Percentiles rank a stretch among this genome's conserved stretches.
These are phyloP conservation scores for Falco berigora DNA, from an alignment of 2,797 vertebrate species.

Conservation along the genomic window DNA sequence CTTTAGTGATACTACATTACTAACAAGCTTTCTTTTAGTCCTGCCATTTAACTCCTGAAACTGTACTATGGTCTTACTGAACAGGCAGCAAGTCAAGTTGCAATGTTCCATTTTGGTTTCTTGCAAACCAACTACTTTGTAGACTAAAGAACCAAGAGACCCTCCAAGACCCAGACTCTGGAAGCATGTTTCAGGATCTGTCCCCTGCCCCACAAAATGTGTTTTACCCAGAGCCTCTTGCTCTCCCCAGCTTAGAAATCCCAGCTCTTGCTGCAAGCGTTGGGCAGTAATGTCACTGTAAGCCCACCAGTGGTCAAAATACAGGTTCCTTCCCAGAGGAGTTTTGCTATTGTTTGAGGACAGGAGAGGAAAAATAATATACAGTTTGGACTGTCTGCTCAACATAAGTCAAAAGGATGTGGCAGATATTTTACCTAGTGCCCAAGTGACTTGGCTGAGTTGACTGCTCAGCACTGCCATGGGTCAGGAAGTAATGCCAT, in stretches of 20 bases:
- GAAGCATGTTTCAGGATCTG: neutral
- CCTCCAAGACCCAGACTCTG: neutral
- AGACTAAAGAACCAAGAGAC: neutral
- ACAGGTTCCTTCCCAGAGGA: neutral
- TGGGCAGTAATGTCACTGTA: neutral
- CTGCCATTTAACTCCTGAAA: neutral
- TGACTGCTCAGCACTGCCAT: neutral
- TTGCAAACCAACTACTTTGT: neutral
- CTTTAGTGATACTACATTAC: neutral
- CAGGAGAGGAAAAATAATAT: neutral
- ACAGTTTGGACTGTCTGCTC: neutral
- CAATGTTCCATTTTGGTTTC: neutral
- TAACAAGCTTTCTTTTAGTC: neutral
- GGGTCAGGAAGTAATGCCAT: neutral
- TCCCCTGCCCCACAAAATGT: too few relatives aligned
- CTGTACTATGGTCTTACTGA: neutral
- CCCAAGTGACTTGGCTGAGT: neutral
- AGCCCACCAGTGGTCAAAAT: neutral
- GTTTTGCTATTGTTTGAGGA: neutral
- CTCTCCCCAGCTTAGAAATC: neutral
- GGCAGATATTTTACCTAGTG: neutral
- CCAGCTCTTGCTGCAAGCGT: neutral
- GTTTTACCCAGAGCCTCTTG: neutral
- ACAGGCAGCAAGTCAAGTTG: neutral
- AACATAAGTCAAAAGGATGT: neutral